A percentile compares a stretch with the other conserved stretches of the same genome.
Conservation (phyloP, 2,797 vertebrate species). For the Semaprochilodus insignis region DNA sequence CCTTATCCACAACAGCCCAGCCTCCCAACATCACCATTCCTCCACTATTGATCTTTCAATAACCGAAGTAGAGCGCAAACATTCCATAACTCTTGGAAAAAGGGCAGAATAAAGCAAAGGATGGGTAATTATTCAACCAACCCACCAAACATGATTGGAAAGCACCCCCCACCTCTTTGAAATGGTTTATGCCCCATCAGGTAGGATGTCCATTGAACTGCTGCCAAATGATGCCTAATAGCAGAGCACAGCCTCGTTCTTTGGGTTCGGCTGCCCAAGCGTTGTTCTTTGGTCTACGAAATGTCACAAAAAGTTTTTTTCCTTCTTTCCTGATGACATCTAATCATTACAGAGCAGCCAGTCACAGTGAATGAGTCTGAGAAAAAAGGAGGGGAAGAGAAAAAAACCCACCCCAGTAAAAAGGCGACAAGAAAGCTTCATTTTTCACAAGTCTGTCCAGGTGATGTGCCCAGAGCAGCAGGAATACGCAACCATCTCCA, state of each 20-base stretch:
- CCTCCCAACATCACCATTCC: background rate
- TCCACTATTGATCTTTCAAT: conserved; percentile 19
- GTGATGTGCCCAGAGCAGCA: conserved; percentile 57
- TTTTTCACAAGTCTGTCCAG: conserved; percentile 47
- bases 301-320: background rate
- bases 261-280: background rate
- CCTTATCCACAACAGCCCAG: background rate
- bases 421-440: conserved; percentile 28
- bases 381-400: conserved; percentile 71
- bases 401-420: conserved; percentile 76
- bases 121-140: conserved; percentile 1
- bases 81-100: conserved; percentile 17
- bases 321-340: conserved; percentile 4
- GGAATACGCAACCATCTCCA: conserved; percentile 40
- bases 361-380: conserved; percentile 50
- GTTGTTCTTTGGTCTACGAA: conserved; percentile 29
- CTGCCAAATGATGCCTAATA: background rate
- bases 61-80: conserved; percentile 5
- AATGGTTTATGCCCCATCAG: background rate
- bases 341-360: conserved; percentile 6
- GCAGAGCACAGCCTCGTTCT: background rate
- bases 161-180: background rate
- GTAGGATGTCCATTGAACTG: background rate
- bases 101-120: background rate
- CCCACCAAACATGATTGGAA: background rate